Base-by-base conservation (phyloP, 2,797 vertebrate genomes). In the Enteromius trimaculatus region DNA sequence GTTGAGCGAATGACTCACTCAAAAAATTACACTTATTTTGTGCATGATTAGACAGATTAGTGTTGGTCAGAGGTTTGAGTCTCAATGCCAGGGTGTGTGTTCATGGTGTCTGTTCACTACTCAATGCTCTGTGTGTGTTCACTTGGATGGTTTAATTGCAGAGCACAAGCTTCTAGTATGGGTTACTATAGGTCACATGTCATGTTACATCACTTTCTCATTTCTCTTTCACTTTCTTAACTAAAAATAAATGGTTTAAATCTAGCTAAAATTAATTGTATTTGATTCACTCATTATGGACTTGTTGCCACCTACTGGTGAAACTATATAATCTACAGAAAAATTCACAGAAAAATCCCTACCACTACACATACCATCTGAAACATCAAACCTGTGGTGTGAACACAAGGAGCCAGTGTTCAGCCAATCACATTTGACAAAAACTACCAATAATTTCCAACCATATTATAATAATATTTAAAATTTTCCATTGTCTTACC, bases 401-500 rank as follows among this genome's bases (percentile, higher is more conserved):
- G 14, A 16, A 60, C 58, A 26, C 55, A 37, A 37, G 34, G 9
- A 39, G 8, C 19, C 34, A 31, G 8, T 21, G 4, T 39, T 39
- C 8, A 68, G 8, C 19, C 65, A 66, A 29, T 51, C 44, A 51
- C 26, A 51, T 31, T 51, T 29, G 23, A 23, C 44, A 9, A 47
- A 13, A 70, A 44, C 6, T 49, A 16, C 55, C 13, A 2, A 64
- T 44, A 1, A 58, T 29, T 62, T 62, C 2, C 34, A 44, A 16
- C 39, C 14, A 31, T 42, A 42, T 2, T 10, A 42, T 42, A 39
- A 39, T 39, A 44, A 44, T 44, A 44, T 44, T 13, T 14, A 23
- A 23, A 26, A 55, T 1, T 64, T 58, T 19, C 26, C 16, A 3
- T 10, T 29, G 31, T 31, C 85, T 97, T 90, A 98, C 98, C 97